Percentiles rank a stretch among this genome's conserved stretches.
Evolutionary conservation across 2,797 vertebrate genomes (phyloP).

Genomic region (Artibeus jamaicensis): DNA sequence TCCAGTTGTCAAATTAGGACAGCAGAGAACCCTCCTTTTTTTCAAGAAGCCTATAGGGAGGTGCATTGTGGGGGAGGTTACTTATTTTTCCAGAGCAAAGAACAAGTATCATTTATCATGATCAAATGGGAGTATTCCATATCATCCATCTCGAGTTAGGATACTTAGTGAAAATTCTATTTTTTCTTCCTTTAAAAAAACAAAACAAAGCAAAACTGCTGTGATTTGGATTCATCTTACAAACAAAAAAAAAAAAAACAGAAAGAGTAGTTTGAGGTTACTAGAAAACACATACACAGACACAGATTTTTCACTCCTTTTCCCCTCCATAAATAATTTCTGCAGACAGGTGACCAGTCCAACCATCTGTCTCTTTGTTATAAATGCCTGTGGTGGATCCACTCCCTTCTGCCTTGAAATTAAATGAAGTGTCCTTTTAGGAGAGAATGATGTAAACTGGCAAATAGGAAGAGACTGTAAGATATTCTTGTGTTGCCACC

Average conservation of each 20-base stretch:
- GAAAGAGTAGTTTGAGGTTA: constrained; percentile 6
- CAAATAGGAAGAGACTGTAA: neutral
- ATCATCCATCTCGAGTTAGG: constrained; percentile 29
- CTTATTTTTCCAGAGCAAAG: constrained; percentile 28
- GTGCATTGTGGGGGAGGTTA: neutral
- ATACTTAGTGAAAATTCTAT: neutral
- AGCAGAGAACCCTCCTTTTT: neutral
- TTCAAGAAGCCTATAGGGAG: neutral
- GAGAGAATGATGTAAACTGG: neutral
- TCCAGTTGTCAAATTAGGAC: constrained; percentile 17
- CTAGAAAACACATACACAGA: neutral
- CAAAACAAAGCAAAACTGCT: neutral
- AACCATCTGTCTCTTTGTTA: constrained; percentile 59
- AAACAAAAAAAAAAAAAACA: neutral
- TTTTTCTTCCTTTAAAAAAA: neutral
- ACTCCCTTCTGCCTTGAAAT: constrained; percentile 24
- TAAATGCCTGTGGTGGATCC: constrained; percentile 22
- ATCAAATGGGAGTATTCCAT: constrained; percentile 49
- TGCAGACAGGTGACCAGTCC: constrained; percentile 58
- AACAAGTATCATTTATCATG: constrained; percentile 48
- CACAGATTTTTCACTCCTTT: neutral
- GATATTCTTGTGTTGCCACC: neutral
- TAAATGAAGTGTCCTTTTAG: constrained; percentile 20
- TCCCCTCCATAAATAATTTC: constrained; percentile 52
- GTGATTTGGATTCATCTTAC: constrained; percentile 46